These are phyloP conservation scores for Tineola bisselliella DNA, from an alignment of 2,888 invertebrate genomes.

Conservation along the genomic window DNA sequence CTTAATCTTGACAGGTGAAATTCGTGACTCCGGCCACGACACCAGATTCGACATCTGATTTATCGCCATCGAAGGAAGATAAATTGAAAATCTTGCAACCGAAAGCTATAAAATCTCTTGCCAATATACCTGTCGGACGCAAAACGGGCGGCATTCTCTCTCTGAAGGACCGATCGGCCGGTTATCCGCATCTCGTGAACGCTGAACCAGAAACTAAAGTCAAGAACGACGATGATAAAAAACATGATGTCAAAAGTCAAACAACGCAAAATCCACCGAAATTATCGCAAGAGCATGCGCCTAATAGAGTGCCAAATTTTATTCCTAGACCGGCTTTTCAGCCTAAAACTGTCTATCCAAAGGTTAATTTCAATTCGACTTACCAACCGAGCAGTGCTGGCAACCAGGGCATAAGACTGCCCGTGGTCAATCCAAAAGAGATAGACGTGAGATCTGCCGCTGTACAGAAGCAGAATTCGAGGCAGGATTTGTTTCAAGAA, in stretches of 20 bases:
- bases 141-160: slow-evolving; percentile 64
- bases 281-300: slow-evolving; percentile 30
- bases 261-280: slow-evolving; percentile 30
- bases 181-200: slow-evolving; percentile 60
- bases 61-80: slow-evolving; percentile 27
- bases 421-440: slow-evolving; percentile 62
- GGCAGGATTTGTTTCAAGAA: slow-evolving; percentile 48
- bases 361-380: slow-evolving; percentile 40
- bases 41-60: slow-evolving; percentile 37
- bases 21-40: slow-evolving; percentile 65
- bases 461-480: slow-evolving; percentile 53
- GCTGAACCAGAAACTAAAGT: slow-evolving; percentile 34
- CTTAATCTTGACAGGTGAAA: slow-evolving; percentile 48
- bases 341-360: slow-evolving; percentile 30
- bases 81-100: slow-evolving; percentile 46
- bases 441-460: slow-evolving; percentile 61
- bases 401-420: slow-evolving; percentile 43
- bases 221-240: slow-evolving; percentile 44
- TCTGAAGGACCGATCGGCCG: slow-evolving; percentile 60
- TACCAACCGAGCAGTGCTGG: slow-evolving; percentile 25
- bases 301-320: slow-evolving; percentile 26
- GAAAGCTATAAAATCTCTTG: slow-evolving; percentile 41
- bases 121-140: slow-evolving; percentile 48
- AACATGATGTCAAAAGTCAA: slow-evolving; percentile 28
- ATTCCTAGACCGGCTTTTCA: slow-evolving; percentile 30